These are phyloP conservation scores for Ephialtes manifestator DNA, from an alignment of 2,888 invertebrate species.

Conservation along the genomic window DNA sequence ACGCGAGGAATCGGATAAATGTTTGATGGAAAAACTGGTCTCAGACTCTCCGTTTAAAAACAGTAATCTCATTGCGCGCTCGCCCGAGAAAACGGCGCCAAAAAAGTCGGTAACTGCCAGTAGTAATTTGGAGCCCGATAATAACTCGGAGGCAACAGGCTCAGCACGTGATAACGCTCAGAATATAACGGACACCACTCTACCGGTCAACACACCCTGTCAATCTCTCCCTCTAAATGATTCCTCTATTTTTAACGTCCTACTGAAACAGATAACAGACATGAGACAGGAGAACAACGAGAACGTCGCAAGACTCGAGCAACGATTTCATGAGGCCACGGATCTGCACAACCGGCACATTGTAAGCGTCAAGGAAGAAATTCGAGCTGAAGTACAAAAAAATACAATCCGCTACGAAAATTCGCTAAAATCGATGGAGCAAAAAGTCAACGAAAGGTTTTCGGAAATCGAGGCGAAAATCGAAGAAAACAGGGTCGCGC, in stretches of 20 bases:
- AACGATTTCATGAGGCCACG: not conserved
- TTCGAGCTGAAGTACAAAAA: constrained; percentile 11
- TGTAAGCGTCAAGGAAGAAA: not conserved
- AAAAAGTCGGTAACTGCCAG: not conserved
- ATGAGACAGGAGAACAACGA: not conserved
- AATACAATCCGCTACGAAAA: not conserved
- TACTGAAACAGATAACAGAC: not conserved
- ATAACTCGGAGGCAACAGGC: not conserved
- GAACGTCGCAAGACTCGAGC: not conserved
- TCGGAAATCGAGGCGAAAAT: not conserved
- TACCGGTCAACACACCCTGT: not conserved
- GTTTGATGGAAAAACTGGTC: not conserved
- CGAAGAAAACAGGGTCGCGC: constrained; percentile 3
- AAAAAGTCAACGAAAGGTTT: constrained; percentile 7
- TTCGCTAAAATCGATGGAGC: not conserved
- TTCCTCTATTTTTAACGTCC: not conserved
- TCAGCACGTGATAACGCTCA: not conserved
- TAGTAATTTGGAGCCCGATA: not conserved
- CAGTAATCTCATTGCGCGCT: not conserved
- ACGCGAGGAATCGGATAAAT: not conserved
- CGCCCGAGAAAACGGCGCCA: not conserved
- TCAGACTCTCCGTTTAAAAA: not conserved
- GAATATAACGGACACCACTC: not conserved
- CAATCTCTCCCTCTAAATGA: not conserved
- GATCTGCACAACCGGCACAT: not conserved